Base-by-base conservation (phyloP, 2,888 invertebrate genomes). In the Sacculina carcini region DNA sequence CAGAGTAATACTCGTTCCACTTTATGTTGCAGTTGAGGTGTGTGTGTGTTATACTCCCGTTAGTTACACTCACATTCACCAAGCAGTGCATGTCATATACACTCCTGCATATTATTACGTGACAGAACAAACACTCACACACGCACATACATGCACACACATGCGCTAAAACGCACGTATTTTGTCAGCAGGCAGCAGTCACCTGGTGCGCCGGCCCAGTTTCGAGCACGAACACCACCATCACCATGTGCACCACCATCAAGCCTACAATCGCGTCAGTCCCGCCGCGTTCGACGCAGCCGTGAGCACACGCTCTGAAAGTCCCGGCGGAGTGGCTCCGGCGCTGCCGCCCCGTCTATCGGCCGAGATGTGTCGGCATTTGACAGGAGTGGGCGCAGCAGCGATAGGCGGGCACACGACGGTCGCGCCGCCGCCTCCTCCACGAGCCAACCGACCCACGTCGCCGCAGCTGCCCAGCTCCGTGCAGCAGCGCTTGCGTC, bases 201-300 rank as follows among this genome's bases (percentile, higher is more conserved):
- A 58, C 66, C 70, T 86, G 47, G 83, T 79, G 57, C 74, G 86
- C 50, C 86, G 86, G 64, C 83, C 85, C 36, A 86, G 85, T 66
- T 73, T 87, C 57, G 87, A 87, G 67, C 73, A 84, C 48, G 85
- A 85, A 64, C 76, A 79, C 58, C 28, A 29, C 44, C 19, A n/a
- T n/a, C n/a, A n/a, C n/a, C n/a, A n/a, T n/a, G n/a, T n/a, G n/a
- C n/a, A n/a, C n/a, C n/a, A n/a, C n/a, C n/a, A n/a, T n/a, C n/a
- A n/a, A n/a, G n/a, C 44, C 10, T 44, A 44, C 44, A 44, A 29
- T 19, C 74, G 84, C 55, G 80, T 82, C 49, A 85, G 85, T 63
- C 86, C 87, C 9, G 84, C 65, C 19, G 59, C 84, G 21, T 68
- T 85, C 54, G 85, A 85, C 63, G 83, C 82, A 51, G 85, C 84